Evolutionary conservation across 2,113 vertebrate genomes (phyloP).

Genomic region (Cottus gobio): DNA sequence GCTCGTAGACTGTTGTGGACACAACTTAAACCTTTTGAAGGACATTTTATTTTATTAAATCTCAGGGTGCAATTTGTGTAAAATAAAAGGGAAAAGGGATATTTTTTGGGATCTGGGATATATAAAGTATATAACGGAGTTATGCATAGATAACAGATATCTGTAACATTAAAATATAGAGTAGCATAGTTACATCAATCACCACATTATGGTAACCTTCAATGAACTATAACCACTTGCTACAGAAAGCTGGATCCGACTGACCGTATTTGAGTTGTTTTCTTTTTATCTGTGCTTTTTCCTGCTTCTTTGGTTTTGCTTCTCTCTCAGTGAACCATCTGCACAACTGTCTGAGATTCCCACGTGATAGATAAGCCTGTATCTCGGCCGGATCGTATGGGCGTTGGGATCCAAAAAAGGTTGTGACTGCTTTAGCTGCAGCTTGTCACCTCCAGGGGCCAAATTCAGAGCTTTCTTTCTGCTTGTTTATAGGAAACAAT

Average conservation of each 20-base stretch:
- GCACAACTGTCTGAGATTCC: constrained; percentile 56
- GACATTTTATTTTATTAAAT: constrained; percentile 69
- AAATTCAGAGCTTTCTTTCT: constrained; percentile 56
- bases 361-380: constrained; percentile 23
- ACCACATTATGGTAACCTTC: constrained; percentile 43
- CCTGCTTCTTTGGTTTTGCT: constrained; percentile 5
- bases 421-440: constrained; percentile 32
- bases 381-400: constrained; percentile 34
- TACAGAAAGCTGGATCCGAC: constrained; percentile 24
- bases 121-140: constrained; percentile 50
- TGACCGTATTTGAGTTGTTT: constrained; percentile 14
- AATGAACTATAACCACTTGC: constrained; percentile 25
- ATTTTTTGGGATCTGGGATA: constrained; percentile 58
- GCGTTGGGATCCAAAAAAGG: constrained; percentile 24
- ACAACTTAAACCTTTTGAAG: constrained; percentile 46
- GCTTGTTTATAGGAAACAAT: not conserved
- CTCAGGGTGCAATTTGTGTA: constrained; percentile 77
- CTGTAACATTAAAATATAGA: constrained; percentile 50
- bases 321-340: constrained; percentile 45
- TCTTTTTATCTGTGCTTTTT: constrained; percentile 1
- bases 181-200: constrained; percentile 58
- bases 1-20: constrained; percentile 34
- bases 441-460: constrained; percentile 51
- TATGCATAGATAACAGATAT: constrained; percentile 33
- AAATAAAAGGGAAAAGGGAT: constrained; percentile 62